These are phyloP conservation scores for Myrmophylax atrothorax DNA, from an alignment of 2,113 vertebrate genomes.

Conservation along the genomic window DNA sequence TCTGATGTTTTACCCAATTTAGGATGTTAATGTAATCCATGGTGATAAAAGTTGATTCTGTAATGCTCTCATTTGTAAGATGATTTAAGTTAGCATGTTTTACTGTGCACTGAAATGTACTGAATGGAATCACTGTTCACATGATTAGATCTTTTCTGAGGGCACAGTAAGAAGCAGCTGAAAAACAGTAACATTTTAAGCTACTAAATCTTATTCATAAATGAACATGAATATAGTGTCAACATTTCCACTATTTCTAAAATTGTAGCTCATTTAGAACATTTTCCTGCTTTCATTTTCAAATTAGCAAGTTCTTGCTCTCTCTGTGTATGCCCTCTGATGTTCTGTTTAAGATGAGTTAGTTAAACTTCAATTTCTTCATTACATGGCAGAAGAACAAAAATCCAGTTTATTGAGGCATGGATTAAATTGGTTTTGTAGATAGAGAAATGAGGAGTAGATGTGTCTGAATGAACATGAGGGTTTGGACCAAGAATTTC, in stretches of 20 bases:
- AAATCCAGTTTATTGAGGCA: background rate
- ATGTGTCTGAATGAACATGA: background rate
- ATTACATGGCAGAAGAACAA: background rate
- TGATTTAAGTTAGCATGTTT: background rate
- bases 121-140: background rate
- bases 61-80: background rate
- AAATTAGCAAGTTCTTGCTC: background rate
- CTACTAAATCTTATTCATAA: background rate
- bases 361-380: background rate
- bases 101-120: background rate
- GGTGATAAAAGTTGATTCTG: background rate
- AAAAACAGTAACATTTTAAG: background rate
- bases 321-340: background rate
- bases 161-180: background rate
- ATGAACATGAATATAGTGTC: background rate
- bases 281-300: background rate
- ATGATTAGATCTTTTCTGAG: slow-evolving; percentile 1
- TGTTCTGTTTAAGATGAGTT: background rate
- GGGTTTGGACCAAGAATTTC: background rate
- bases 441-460: background rate
- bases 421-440: background rate
- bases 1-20: slow-evolving; percentile 7
- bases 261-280: background rate
- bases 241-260: background rate
- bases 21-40: background rate